Base-by-base conservation (phyloP, 2,797 vertebrate species). In the Propithecus perrieri region DNA sequence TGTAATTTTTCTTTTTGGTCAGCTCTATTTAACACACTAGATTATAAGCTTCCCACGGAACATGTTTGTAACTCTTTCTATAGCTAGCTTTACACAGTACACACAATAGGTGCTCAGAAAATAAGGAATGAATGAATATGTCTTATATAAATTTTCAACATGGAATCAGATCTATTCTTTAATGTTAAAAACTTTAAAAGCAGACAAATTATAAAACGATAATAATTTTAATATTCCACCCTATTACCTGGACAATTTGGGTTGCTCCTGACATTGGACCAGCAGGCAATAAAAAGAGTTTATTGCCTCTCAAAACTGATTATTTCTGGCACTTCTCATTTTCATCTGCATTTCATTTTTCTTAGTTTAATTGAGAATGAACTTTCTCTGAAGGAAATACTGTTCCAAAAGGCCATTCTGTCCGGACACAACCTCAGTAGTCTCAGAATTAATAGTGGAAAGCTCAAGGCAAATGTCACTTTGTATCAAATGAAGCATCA, bases 401-500 rank as follows among this genome's bases (percentile, higher is more conserved):
- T 84, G 30, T 50, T 33, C 33, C 33, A 8, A 71, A 78, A 91
- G 57, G 13, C 7, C 50, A 22, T 50, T 89, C 33, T 41, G 3
- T 28, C 33, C 41, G 33, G 10, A 50, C 53, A 38, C 30, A 48
- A 46, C 15, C 10, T 38, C 26, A 4, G 15, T 61, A 41, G 11
- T 59, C 55, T 71, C 46, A 65, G 33, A n/a, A 80, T 57, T 33
- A 91, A 13, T 18, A 4, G 24, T 46, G 46, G 24, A 61, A 80
- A 87, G 67, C 55, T 96, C 43, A 85, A 94, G 74, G 65, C 72
- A 90, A 97, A 55, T 69, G 85, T 75, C 78, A 96, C 48, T 89
- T 91, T 24, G 14, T 74, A 92, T 80, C 28, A 92, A 84, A 90
- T 81, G 28, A 18, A 61, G 9, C 43, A 83, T 30, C 11, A 22